Base-by-base conservation (phyloP, 2,888 invertebrate genomes). In the Pseudoips prasinana region DNA sequence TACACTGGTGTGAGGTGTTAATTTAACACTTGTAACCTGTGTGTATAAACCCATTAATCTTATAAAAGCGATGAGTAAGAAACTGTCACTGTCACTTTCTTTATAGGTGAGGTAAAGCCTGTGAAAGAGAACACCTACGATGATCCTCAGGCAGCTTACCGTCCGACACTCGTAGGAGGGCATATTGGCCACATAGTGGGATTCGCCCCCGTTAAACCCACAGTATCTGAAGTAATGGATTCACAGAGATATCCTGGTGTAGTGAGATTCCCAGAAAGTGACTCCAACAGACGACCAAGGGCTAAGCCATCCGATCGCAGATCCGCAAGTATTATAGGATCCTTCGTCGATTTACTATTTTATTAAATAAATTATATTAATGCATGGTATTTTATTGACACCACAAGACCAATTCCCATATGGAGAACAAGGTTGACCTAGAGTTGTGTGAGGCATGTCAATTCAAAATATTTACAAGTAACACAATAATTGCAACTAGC, bases 331-430 rank as follows among this genome's bases (percentile, higher is more conserved):
- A 58, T 87, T 39, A 28, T 87, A 11, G 76, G 80, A 36, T 86
- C 87, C 1, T 87, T 87, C 46, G 48, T 85, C 22, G 82, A 84
- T 60, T 69, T 87, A 38, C 64, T 87, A 29, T 75, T 81, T 43
- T 66, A 83, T 77, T 74, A 78, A 71, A 20, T 20, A 20, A 20
- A 14, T 14, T 14, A 3, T 5, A 3, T 14, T 14, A 14, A 14
- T 3, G 3, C 14, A 14, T 14, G 3, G 5, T n/a, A n/a, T n/a
- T n/a, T n/a, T n/a, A n/a, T n/a, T n/a, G n/a, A n/a, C n/a, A n/a
- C n/a, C n/a, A n/a, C n/a, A n/a, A n/a, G n/a, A n/a, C n/a, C n/a
- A n/a, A n/a, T n/a, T n/a, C n/a, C n/a, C n/a, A n/a, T n/a, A n/a
- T n/a, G n/a, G n/a, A n/a, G n/a, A n/a, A n/a, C n/a, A n/a, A n/a